Evolutionary conservation across 2,113 vertebrate species (phyloP).

Genomic region (Rhinopomastus cyanomelas): DNA sequence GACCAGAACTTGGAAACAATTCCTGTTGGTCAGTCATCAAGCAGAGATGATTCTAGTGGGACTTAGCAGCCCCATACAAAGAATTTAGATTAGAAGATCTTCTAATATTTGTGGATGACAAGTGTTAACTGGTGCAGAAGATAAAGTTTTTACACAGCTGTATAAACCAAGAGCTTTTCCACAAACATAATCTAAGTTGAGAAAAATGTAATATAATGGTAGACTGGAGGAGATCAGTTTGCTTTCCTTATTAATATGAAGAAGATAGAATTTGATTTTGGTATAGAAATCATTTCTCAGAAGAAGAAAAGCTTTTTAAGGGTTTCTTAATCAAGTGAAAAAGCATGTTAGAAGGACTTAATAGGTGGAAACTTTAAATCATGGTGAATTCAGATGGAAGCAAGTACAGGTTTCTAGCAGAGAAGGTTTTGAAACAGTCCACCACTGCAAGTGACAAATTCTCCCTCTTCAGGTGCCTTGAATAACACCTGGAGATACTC

Average conservation of each 20-base stretch:
- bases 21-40: background rate
- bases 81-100: background rate
- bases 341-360: background rate
- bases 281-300: slow-evolving; percentile 20
- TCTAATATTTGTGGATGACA: background rate
- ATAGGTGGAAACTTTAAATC: slow-evolving; percentile 11
- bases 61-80: background rate
- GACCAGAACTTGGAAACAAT: background rate
- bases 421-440: background rate
- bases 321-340: slow-evolving; percentile 41
- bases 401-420: background rate
- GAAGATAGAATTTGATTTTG: slow-evolving; percentile 12
- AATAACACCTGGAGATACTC: background rate
- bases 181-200: background rate
- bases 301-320: slow-evolving; percentile 20
- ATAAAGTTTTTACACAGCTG: background rate
- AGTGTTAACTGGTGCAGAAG: background rate
- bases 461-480: background rate
- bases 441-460: background rate
- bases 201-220: background rate
- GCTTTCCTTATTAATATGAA: slow-evolving; percentile 36
- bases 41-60: background rate
- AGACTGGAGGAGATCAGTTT: slow-evolving; percentile 9
- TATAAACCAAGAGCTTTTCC: background rate
- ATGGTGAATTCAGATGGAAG: background rate